A percentile compares a stretch with the other conserved stretches of the same genome.
These are phyloP conservation scores for Lochmaea crataegi DNA, from an alignment of 2,888 invertebrate species.

Conservation along the genomic window DNA sequence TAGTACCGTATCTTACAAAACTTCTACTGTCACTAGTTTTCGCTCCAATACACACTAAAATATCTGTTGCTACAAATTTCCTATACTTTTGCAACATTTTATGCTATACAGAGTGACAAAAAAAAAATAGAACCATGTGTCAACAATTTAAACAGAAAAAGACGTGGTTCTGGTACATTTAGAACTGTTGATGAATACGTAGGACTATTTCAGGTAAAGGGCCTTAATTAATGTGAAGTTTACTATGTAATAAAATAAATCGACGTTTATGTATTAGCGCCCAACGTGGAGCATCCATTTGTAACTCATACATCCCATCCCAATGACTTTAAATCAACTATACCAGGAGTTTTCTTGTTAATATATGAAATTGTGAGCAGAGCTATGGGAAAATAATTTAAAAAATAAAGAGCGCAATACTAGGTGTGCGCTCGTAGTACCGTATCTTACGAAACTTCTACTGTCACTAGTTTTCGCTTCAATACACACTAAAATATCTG, in stretches of 20 bases:
- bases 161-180: no score
- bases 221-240: not conserved
- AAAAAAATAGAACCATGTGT: not conserved
- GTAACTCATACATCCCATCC: no score
- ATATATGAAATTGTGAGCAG: not conserved
- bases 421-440: not conserved
- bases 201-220: no score
- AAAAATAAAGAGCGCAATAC: not conserved
- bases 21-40: not conserved
- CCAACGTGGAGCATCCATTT: no score
- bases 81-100: not conserved
- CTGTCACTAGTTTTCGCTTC: not conserved
- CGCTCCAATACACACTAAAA: constrained; percentile 7
- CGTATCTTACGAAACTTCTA: not conserved
- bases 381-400: no score
- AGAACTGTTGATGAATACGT: not conserved
- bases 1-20: not conserved
- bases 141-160: no score
- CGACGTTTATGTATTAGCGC: no score
- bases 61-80: not conserved
- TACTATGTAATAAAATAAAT: not conserved
- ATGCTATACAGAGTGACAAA: not conserved
- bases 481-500: constrained; percentile 4
- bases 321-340: no score
- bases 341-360: not conserved